phyloP scores from a whole-genome alignment of 1,140 invertebrate genomes.

The Formica selysi region DNA sequence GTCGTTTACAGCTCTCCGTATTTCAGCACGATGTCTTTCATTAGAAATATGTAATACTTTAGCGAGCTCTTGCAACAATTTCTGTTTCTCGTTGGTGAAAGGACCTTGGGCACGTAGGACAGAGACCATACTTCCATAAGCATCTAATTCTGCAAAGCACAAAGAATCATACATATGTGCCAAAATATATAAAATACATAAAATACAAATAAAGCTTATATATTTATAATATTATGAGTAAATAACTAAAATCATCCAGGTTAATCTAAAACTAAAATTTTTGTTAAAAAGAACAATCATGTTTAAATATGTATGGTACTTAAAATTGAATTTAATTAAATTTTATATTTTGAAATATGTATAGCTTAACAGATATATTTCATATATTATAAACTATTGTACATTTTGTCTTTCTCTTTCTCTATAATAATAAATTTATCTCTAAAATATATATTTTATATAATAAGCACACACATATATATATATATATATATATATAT shows the following conservation, averaged over 20 bases:
- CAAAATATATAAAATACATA: too few species aligned
- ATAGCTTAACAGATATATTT: neutral
- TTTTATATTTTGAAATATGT: neutral
- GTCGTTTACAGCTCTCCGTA: constrained; percentile 95
- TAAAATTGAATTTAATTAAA: neutral
- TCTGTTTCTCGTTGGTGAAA: constrained; percentile 93
- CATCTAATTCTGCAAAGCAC: constrained; percentile 92
- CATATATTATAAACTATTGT: too few species aligned
- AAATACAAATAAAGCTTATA: too few species aligned
- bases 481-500: too few species aligned
- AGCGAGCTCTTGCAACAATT: constrained; percentile 93
- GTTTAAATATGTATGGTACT: neutral
- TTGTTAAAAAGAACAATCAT: neutral
- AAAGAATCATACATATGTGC: neutral
- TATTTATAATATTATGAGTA: too few species aligned
- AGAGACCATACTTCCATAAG: constrained; percentile 95
- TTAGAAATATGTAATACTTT: constrained; percentile 94
- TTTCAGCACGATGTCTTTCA: constrained; percentile 96
- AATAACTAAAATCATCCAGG: too few species aligned
- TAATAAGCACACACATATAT: too few species aligned
- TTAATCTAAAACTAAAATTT: neutral
- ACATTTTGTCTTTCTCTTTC: too few species aligned
- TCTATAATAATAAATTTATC: too few species aligned
- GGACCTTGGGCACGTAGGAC: constrained; percentile 96
- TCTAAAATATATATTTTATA: too few species aligned